A percentile compares a stretch with the other conserved stretches of the same genome.
Conservation (phyloP, 2,797 vertebrate genomes). For the Eulemur coronatus region DNA sequence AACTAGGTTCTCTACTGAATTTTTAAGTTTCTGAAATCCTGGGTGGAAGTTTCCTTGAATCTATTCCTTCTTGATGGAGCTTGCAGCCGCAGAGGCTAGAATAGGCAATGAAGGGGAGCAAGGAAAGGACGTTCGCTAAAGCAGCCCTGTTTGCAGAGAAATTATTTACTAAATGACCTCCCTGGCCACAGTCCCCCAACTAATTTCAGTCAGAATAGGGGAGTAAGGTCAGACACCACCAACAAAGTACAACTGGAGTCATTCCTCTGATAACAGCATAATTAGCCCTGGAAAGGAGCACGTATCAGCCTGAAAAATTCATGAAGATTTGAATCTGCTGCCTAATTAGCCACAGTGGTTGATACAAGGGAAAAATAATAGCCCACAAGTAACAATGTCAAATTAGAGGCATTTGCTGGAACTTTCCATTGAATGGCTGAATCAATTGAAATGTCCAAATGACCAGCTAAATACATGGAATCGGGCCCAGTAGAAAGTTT, state of each 20-base stretch:
- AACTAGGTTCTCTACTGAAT: background rate
- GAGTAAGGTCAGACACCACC: conserved; percentile 67
- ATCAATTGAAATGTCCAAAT: conserved; percentile 46
- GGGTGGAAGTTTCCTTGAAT: background rate
- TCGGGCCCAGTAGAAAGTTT: background rate
- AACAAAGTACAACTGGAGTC: conserved; percentile 76
- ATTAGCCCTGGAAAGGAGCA: conserved; percentile 78
- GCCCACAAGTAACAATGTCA: conserved; percentile 67
- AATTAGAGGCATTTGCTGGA: conserved; percentile 71
- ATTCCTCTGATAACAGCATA: conserved; percentile 83
- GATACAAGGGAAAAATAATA: conserved; percentile 41
- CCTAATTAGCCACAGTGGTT: conserved; percentile 80
- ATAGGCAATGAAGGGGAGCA: background rate
- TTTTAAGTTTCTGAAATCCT: conserved; percentile 49
- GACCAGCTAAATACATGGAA: conserved; percentile 45
- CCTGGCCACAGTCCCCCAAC: conserved; percentile 59
- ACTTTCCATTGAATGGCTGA: conserved; percentile 51
- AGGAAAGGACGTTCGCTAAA: conserved; percentile 22
- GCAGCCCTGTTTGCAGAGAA: conserved; percentile 55
- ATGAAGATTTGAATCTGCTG: conserved; percentile 81
- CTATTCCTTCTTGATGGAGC: background rate
- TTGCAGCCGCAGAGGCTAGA: background rate
- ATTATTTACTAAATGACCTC: conserved; percentile 73
- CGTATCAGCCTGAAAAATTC: conserved; percentile 78
- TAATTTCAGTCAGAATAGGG: conserved; percentile 76